Evolutionary conservation across 2,888 invertebrate genomes (phyloP), one percentile per base, ranked within the genome.

Genomic region (Dynastes grantii): DNA sequence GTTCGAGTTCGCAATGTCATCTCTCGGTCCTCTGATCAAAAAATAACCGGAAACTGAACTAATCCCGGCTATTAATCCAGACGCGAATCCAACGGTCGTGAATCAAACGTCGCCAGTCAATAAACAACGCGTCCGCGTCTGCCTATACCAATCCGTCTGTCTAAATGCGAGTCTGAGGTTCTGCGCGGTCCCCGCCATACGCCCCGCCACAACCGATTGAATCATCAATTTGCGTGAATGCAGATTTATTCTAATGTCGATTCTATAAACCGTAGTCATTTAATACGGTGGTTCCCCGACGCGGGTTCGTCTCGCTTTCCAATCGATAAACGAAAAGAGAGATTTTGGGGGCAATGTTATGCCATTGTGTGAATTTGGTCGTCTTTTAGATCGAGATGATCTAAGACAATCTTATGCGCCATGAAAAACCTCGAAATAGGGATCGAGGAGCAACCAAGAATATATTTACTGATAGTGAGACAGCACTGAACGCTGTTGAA

Each of bases 151-250:
- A 58, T 58, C 55, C 55, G 73, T 75, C 73, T 45, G 73, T 75
- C 73, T 75, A 63, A 75, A 27, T 22, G 73, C 61, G 61, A 13
- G 73, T 75, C 73, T 75, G 73, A 75, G 61, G 73, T 81, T 81
- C 76, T 76, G 61, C 55, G n/a, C 22, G 22, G 22, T 22, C 22
- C 55, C 22, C n/a, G 13, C 16, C 16, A 53, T 53, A 76, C 68
- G 37, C 45, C 45, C 32, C 73, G 29, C 53, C 63, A 5, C 55
- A 22, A 27, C 76, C 78, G 78, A 78, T 78, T 78, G 65, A 73
- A 73, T 78, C 73, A 75, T 75, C 73, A 75, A 75, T 75, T 71
- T 49, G 61, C 73, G 61, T 61, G 73, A 45, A 75, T 75, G 73
- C 45, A 75, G 73, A 75, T 75, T 75, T 75, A 75, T 75, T 61